These are phyloP conservation scores for Okamejei kenojei DNA, from an alignment of 2,797 vertebrate species.

Conservation along the genomic window DNA sequence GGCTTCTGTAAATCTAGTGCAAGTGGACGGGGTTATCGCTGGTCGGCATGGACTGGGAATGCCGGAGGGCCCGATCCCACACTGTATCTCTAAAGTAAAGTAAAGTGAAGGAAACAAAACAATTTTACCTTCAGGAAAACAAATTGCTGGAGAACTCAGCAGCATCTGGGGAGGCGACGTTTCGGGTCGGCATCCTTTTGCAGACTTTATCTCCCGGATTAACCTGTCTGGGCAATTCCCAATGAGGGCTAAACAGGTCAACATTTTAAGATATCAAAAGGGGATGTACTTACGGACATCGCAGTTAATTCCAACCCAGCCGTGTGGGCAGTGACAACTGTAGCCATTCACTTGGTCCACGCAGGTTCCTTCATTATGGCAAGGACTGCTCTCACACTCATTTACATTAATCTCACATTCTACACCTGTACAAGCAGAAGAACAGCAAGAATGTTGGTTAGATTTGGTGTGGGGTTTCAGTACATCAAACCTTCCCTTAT, in stretches of 20 bases:
- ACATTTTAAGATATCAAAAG: background rate
- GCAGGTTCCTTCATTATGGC: slow-evolving; percentile 86
- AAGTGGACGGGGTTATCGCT: too few relatives aligned
- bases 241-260: background rate
- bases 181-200: too few relatives aligned
- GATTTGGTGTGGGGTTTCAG: too few relatives aligned
- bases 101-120: too few relatives aligned
- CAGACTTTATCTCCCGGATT: background rate
- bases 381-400: slow-evolving; percentile 88
- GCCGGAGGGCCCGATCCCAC: too few relatives aligned
- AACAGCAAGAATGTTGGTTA: background rate
- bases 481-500: background rate
- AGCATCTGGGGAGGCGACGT: too few relatives aligned
- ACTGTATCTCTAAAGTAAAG: too few relatives aligned
- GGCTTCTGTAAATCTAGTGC: too few relatives aligned
- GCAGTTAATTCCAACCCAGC: slow-evolving; percentile 90
- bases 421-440: slow-evolving; percentile 58
- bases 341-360: slow-evolving; percentile 86
- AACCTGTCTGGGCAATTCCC: background rate
- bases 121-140: too few relatives aligned
- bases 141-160: too few relatives aligned
- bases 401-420: slow-evolving; percentile 85
- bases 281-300: slow-evolving; percentile 83
- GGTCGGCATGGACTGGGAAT: too few relatives aligned
- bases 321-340: slow-evolving; percentile 82